These are phyloP conservation scores for Rhizomys pruinosus DNA, from an alignment of 2,113 vertebrate species.

Conservation along the genomic window DNA sequence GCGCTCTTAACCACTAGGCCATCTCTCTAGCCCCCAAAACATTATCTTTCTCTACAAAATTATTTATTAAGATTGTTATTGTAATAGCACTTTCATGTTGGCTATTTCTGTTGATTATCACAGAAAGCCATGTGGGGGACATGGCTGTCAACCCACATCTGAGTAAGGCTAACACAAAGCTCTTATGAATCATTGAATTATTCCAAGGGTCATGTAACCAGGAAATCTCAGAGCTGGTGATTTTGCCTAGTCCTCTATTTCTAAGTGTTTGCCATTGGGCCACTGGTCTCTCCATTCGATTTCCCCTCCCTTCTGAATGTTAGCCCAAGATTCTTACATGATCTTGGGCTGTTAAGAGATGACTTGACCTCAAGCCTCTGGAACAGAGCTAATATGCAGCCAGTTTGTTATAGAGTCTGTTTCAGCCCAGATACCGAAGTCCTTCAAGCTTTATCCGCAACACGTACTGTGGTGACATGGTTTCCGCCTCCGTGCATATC, in stretches of 20 bases:
- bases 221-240: too few species aligned
- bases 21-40: too few species aligned
- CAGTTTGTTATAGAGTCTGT: accelerated
- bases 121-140: not conserved
- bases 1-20: too few species aligned
- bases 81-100: not conserved
- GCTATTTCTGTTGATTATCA: not conserved
- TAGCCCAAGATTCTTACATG: too few species aligned
- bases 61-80: not conserved
- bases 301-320: not conserved
- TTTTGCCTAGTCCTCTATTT: not conserved
- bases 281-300: not conserved
- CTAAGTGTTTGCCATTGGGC: not conserved
- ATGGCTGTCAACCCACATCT: not conserved
- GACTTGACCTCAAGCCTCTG: not conserved
- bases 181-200: too few species aligned
- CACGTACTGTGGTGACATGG: not conserved
- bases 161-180: not conserved
- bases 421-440: too few species aligned
- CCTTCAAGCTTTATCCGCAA: not conserved
- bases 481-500: too few species aligned
- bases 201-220: too few species aligned
- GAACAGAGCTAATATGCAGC: accelerated
- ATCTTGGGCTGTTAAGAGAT: not conserved
- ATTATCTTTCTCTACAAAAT: not conserved